phyloP scores from a whole-genome alignment of 1,140 invertebrate genomes.

The Drosophila murphyi region DNA sequence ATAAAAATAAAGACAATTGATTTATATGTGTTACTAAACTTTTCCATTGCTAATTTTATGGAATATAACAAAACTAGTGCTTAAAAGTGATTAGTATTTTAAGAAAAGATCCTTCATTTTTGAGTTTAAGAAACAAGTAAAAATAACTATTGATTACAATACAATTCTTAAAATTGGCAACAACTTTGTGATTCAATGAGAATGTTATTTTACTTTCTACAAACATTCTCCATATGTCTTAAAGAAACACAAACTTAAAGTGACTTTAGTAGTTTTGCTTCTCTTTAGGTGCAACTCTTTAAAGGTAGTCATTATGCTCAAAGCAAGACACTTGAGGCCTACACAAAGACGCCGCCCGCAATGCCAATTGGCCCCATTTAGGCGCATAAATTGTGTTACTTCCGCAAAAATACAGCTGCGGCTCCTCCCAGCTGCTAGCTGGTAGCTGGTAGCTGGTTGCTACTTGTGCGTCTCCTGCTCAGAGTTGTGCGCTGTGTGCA shows the following conservation, averaged over 20 bases:
- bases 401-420: conserved; percentile 42
- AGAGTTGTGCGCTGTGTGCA: conserved; percentile 49
- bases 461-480: background rate
- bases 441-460: background rate
- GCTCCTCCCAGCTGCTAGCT: background rate
- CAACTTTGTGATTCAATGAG: background rate
- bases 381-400: conserved; percentile 69
- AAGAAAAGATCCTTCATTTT: too few species aligned
- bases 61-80: too few species aligned
- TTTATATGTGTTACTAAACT: background rate
- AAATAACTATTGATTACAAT: background rate
- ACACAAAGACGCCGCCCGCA: conserved; percentile 5
- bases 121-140: too few species aligned
- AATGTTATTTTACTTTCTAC: too few species aligned
- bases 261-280: background rate
- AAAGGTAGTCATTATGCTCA: conserved; percentile 24
- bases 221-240: background rate
- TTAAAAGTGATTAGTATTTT: too few species aligned
- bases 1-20: background rate
- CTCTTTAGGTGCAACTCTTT: background rate
- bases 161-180: background rate
- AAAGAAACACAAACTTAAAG: background rate
- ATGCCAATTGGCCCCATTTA: conserved; percentile 56
- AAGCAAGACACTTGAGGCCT: conserved; percentile 14
- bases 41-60: too few species aligned